phyloP scores from a whole-genome alignment of 1,140 invertebrate species.

The Druon quercuslanigerum region DNA sequence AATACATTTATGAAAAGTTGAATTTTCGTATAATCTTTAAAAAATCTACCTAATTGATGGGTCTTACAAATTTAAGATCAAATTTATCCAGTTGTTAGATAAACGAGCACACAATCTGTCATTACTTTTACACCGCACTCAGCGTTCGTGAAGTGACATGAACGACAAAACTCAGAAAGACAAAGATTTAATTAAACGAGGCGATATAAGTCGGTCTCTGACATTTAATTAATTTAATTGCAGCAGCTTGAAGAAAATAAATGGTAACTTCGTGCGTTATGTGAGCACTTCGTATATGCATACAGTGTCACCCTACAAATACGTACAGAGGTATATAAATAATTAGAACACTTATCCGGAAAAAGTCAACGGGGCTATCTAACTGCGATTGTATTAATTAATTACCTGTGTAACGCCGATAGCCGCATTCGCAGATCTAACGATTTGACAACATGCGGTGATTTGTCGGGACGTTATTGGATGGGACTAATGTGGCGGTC shows the following conservation, averaged over 20 bases:
- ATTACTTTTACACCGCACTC: background rate
- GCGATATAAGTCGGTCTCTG: slow-evolving; percentile 26
- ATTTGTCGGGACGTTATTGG: slow-evolving; percentile 30
- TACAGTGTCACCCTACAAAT: slow-evolving; percentile 17
- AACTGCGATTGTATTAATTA: slow-evolving; percentile 23
- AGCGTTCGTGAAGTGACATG: background rate
- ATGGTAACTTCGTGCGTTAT: slow-evolving; percentile 4
- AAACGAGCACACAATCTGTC: background rate
- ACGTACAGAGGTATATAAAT: background rate
- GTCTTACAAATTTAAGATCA: background rate
- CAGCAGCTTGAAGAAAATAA: slow-evolving; percentile 24
- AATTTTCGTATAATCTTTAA: too few species aligned
- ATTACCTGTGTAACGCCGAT: slow-evolving; percentile 17
- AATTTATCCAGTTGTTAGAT: background rate
- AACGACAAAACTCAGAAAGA: slow-evolving; percentile 18
- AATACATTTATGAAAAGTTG: too few species aligned
- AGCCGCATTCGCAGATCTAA: slow-evolving; percentile 16
- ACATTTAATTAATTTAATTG: slow-evolving; percentile 29
- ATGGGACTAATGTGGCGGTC: slow-evolving; percentile 53
- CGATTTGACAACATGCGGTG: slow-evolving; percentile 21
- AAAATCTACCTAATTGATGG: too few species aligned
- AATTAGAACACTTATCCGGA: slow-evolving; percentile 21
- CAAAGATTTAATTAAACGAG: slow-evolving; percentile 25
- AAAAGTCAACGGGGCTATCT: slow-evolving; percentile 12
- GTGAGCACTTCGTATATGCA: slow-evolving; percentile 17